A percentile compares a stretch with the other conserved stretches of the same genome.
phyloP scores from a whole-genome alignment of 2,113 vertebrate species.

The Platysternon megacephalum region DNA sequence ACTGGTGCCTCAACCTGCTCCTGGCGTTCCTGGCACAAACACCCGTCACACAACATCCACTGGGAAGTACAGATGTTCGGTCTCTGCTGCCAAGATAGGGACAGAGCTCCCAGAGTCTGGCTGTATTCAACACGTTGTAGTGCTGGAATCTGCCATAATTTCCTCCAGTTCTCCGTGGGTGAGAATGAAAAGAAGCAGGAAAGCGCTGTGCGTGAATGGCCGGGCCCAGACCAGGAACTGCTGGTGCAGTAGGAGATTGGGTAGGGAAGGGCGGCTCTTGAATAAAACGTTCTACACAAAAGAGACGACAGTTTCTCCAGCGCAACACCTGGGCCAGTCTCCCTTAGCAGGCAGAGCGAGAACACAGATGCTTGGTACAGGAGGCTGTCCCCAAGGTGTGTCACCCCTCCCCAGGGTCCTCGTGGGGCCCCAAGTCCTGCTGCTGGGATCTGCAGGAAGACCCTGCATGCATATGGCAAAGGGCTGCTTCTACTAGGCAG shows the following conservation, averaged over 20 bases:
- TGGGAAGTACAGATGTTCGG: fast-evolving
- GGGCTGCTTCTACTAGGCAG: neutral
- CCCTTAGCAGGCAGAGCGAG: neutral
- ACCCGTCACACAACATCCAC: neutral
- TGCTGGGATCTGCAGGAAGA: no score
- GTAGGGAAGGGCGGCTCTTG: neutral
- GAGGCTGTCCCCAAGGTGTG: neutral
- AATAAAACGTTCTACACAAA: neutral
- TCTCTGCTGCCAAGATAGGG: neutral
- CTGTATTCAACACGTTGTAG: no score
- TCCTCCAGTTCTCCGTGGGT: neutral
- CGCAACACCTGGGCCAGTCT: neutral
- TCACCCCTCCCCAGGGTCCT: no score
- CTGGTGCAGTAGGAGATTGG: neutral
- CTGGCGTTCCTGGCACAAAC: neutral
- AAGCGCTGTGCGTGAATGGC: neutral
- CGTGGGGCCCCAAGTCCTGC: no score
- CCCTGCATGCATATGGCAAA: neutral
- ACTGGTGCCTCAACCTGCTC: neutral
- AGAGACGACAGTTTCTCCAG: neutral
- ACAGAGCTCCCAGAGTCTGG: neutral
- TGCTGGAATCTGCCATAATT: no score
- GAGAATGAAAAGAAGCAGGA: neutral
- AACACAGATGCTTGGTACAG: fast-evolving
- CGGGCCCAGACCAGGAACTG: neutral